Conservation (phyloP, 2,888 invertebrate species). For the Melolontha melolontha region DNA sequence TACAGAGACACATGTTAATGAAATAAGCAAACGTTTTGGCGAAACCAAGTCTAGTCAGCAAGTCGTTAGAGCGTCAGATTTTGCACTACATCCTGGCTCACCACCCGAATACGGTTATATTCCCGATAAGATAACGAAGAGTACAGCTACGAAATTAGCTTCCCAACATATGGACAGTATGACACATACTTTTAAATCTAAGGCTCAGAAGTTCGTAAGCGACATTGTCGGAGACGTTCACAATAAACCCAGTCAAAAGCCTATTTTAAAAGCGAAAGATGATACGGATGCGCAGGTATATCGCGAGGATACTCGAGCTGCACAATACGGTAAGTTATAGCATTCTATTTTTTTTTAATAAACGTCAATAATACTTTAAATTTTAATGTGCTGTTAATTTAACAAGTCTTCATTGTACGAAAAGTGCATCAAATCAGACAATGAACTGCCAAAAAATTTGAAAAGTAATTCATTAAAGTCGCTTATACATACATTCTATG, state of each 20-base stretch:
- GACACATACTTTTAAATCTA: slow-evolving; percentile 76
- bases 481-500: too few relatives aligned
- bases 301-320: slow-evolving; percentile 76
- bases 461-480: too few relatives aligned
- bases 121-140: slow-evolving; percentile 56
- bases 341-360: too few relatives aligned
- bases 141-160: slow-evolving; percentile 67
- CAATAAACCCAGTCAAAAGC: slow-evolving; percentile 62
- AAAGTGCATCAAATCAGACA: too few relatives aligned
- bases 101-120: slow-evolving; percentile 70
- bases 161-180: slow-evolving; percentile 75
- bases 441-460: too few relatives aligned
- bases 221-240: slow-evolving; percentile 75
- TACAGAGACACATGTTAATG: slow-evolving; percentile 40
- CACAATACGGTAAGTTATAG: slow-evolving; percentile 75
- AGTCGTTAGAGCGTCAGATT: slow-evolving; percentile 52
- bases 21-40: slow-evolving; percentile 53
- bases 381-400: too few relatives aligned
- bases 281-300: slow-evolving; percentile 75
- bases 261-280: slow-evolving; percentile 64
- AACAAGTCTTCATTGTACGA: too few relatives aligned
- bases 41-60: slow-evolving; percentile 57
- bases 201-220: slow-evolving; percentile 75
- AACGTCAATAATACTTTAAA: too few relatives aligned
- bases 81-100: slow-evolving; percentile 69